Conservation (phyloP, 2,797 vertebrate genomes). For the Gila robusta region DNA sequence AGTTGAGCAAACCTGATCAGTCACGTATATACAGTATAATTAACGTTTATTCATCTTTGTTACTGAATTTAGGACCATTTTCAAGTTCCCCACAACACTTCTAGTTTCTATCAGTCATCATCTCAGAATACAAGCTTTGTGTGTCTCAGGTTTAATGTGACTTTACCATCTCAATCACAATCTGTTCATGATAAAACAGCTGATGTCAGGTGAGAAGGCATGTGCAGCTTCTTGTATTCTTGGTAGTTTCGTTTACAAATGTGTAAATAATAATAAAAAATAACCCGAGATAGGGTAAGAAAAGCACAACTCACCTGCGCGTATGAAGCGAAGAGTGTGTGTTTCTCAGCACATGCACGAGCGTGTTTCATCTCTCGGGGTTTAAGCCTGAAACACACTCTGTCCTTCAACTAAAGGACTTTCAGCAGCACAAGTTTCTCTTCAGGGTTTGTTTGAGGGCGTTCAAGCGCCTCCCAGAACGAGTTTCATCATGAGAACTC, state of each 20-base stretch:
- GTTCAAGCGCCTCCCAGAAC: conserved; percentile 30
- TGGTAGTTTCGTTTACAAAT: not conserved
- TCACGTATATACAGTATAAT: too few relatives aligned
- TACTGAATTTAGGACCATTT: not conserved
- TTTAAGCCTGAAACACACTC: too few relatives aligned
- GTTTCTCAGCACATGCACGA: not conserved
- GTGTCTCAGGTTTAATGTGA: not conserved
- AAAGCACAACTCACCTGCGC: not conserved
- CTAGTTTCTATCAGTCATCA: not conserved
- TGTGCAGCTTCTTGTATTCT: not conserved
- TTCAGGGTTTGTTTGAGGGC: not conserved
- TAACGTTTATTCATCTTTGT: too few relatives aligned
- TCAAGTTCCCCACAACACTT: not conserved
- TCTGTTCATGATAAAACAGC: not conserved
- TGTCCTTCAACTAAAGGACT: not conserved
- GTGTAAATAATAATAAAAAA: too few relatives aligned
- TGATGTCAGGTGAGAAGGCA: not conserved
- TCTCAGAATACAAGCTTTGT: not conserved
- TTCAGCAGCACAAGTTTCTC: not conserved
- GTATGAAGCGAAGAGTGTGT: not conserved
- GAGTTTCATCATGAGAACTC: not conserved
- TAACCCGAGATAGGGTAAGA: not conserved
- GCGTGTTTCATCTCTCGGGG: not conserved
- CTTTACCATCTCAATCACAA: not conserved
- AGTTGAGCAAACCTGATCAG: not conserved